Base-by-base conservation (phyloP, 2,888 invertebrate species). In the Microplitis deprimator region DNA sequence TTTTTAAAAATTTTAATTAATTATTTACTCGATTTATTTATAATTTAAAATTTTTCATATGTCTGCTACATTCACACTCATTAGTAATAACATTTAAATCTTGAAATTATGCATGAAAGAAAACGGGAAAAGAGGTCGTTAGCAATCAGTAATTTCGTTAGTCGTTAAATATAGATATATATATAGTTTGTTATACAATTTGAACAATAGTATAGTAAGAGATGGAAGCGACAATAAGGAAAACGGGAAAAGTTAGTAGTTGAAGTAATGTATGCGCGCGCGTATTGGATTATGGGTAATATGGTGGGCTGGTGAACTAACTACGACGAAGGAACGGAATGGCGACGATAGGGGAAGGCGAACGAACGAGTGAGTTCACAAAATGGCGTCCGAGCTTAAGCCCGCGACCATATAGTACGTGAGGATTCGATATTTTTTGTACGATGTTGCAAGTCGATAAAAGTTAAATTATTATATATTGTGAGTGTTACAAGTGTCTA, bases 301-400 rank as follows among this genome's bases (percentile, higher is more conserved):
- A 76, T 78, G 81, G 75, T 73, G 74, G 70, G 68, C 68, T 61
- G 65, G 40, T 41, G 68, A 74, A 77, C 78, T 50, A 75, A 74
- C 77, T 60, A 38, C 16, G 40, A 50, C 41, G 17, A 61, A 50
- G 72, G 80, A 82, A 61, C 61, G 72, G 80, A 82, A 81, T 82
- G 84, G 83, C 80, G 75, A 68, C 13, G 62, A 10, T 50, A 50
- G 71, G 50, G 67, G 40, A 81, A 76, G 79, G 78, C 83, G 84
- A 85, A 84, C 84, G 87, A 82, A 81, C 81, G 79, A 88, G 85
- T 83, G 83, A 85, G 86, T 86, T 85, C 89, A 89, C 85, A 89
- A 89, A 89, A 89, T 89, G 89, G 89, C 88, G 86, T 87, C 86
- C 85, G 84, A 85, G 86, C 87, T 86, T 84, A 81, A 82, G 83